Conservation (phyloP, 2,113 vertebrate genomes). For the Brachyistius frenatus region DNA sequence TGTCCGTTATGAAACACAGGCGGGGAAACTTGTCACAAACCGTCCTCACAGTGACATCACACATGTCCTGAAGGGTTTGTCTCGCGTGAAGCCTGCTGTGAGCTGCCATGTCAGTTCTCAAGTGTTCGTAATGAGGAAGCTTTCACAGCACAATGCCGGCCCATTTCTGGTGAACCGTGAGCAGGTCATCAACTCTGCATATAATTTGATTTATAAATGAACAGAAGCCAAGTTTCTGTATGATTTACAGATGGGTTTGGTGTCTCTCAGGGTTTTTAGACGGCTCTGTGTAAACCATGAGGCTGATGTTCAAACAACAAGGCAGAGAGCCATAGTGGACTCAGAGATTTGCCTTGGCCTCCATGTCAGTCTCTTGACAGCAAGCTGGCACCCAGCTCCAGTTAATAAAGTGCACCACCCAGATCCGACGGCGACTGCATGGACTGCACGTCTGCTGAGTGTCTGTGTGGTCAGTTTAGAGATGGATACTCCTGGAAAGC, state of each 20-base stretch:
- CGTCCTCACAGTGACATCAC: slow-evolving; percentile 52
- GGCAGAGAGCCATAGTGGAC: slow-evolving; percentile 60
- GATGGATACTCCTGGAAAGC: slow-evolving; percentile 38
- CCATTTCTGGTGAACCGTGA: slow-evolving; percentile 36
- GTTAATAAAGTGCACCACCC: slow-evolving; percentile 72
- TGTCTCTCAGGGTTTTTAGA: slow-evolving; percentile 60
- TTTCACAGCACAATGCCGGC: slow-evolving; percentile 24
- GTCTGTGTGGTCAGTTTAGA: slow-evolving; percentile 69
- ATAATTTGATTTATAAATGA: slow-evolving; percentile 68
- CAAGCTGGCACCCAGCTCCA: slow-evolving; percentile 61
- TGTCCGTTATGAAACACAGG: slow-evolving; percentile 64
- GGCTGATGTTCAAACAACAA: slow-evolving; percentile 68
- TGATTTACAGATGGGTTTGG: slow-evolving; percentile 37
- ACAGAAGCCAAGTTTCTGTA: slow-evolving; percentile 56
- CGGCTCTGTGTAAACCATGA: slow-evolving; percentile 69
- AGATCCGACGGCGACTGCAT: slow-evolving; percentile 40
- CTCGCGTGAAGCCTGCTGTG: background rate
- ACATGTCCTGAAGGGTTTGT: slow-evolving; percentile 7
- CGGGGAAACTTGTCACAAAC: slow-evolving; percentile 11
- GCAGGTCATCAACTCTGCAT: slow-evolving; percentile 61
- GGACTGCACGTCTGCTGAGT: slow-evolving; percentile 28
- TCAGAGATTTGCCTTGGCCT: slow-evolving; percentile 70
- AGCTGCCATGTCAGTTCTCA: slow-evolving; percentile 1
- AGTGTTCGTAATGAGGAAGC: slow-evolving; percentile 51
- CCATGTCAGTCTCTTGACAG: slow-evolving; percentile 64